A percentile compares a stretch with the other conserved stretches of the same genome.
These are phyloP conservation scores for Coelopa pilipes DNA, from an alignment of 2,888 invertebrate genomes.

Conservation along the genomic window DNA sequence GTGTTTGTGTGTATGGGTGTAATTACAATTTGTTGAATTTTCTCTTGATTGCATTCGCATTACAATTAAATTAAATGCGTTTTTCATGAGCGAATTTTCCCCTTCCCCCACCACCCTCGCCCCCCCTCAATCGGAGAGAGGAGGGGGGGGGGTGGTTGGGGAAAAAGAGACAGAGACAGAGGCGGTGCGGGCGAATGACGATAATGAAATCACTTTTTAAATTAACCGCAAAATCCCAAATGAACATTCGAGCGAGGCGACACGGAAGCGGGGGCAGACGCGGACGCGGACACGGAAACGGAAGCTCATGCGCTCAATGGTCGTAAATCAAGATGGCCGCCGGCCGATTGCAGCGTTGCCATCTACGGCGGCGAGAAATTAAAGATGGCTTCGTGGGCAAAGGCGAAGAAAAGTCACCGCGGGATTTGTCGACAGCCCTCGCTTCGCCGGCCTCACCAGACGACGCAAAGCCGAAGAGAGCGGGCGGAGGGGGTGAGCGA, in stretches of 20 bases:
- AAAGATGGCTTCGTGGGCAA: neutral
- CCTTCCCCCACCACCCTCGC: no score
- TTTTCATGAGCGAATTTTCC: neutral
- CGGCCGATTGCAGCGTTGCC: neutral
- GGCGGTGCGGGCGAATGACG: neutral
- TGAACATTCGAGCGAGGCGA: constrained; percentile 9
- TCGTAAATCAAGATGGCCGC: constrained; percentile 15
- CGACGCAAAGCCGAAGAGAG: neutral
- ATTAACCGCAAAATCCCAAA: constrained; percentile 24
- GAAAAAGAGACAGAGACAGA: no score
- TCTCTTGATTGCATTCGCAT: no score
- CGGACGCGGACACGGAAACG: neutral
- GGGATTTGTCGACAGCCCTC: no score
- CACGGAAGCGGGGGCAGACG: neutral
- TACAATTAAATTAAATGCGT: constrained; percentile 30
- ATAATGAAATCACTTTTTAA: constrained; percentile 27
- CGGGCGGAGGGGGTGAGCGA: neutral
- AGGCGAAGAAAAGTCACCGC: neutral
- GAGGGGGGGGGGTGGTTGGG: no score
- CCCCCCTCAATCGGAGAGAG: no score
- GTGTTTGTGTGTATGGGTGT: no score
- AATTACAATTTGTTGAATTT: no score
- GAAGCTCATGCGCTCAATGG: constrained; percentile 1
- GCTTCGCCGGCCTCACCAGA: neutral
- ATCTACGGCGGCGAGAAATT: neutral